Base-by-base conservation (phyloP, 2,888 invertebrate genomes). In the Entomobrya multifasciata region DNA sequence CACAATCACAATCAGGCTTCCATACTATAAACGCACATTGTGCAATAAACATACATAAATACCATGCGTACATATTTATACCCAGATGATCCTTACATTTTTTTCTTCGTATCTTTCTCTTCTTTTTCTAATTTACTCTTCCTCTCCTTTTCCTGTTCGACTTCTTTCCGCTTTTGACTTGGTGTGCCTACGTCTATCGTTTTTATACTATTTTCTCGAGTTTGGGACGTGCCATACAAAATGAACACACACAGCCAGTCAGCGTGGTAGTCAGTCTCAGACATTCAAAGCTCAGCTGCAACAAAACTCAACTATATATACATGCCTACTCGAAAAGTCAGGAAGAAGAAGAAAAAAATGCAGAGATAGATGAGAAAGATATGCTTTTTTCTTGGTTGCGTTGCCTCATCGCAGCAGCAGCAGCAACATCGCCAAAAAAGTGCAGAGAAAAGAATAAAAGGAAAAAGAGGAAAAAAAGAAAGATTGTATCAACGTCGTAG, bases 121-220 rank as follows among this genome's bases (percentile, higher is more conserved):
- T 80, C 65, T 27, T 62, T 57, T 36, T 49, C 47, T 79, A 79
- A 79, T 79, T 79, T 79, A 79, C 79, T 79, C 79, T 49, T 79
- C 36, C n/a, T n/a, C n/a, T 79, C 30, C 49, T 49, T 30, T 79
- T 65, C 49, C 65, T 79, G 65, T 62, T 20, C 47, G 17, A 62
- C 5, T 79, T 65, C 8, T 79, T 65, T n/a, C 47, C 65, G 65
- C n/a, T n/a, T n/a, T 30, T 30, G 70, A 70, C 22, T 27, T 47
- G 15, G 70, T 70, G 17, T 13, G 20, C n/a, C n/a, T n/a, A n/a
- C 25, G 27, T 47, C 70, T 47, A 1, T 47, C 15, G 70, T 20
- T 62, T 15, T 62, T 62, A n/a, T n/a, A n/a, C n/a, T n/a, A n/a
- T 62, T 62, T 11, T 25, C 15, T 62, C 47, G 70, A 47, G 47